Conservation (phyloP, 2,888 invertebrate genomes). For the Eremobia ochroleuca region DNA sequence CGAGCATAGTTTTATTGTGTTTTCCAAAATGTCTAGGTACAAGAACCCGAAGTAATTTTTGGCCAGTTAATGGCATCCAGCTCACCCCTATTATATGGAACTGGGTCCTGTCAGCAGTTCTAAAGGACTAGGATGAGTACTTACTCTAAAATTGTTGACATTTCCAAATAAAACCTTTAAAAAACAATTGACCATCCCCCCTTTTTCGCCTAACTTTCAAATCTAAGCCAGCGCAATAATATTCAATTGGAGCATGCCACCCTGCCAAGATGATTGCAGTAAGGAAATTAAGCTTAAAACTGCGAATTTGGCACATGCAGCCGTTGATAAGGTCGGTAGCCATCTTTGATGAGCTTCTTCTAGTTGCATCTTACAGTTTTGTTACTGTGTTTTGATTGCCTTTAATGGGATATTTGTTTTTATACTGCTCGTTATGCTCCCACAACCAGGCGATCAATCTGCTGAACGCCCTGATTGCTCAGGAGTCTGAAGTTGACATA, state of each 20-base stretch:
- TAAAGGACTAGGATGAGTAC: neutral
- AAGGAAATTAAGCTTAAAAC: conserved; percentile 74
- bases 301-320: conserved; percentile 61
- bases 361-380: conserved; percentile 23
- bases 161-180: neutral
- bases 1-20: neutral
- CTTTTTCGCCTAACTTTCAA: neutral
- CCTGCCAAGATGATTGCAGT: conserved; percentile 68
- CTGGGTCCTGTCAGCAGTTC: neutral
- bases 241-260: conserved; percentile 29
- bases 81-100: neutral
- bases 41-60: neutral
- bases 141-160: neutral
- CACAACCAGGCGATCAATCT: no score
- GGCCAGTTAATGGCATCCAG: neutral
- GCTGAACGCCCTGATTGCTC: no score
- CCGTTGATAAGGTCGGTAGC: conserved; percentile 34
- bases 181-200: neutral
- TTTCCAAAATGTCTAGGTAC: neutral
- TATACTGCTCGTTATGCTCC: no score
- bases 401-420: neutral
- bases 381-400: conserved; percentile 25
- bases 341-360: conserved; percentile 19
- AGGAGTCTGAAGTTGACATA: no score
- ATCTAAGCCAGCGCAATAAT: conserved; percentile 12